phyloP scores from a whole-genome alignment of 2,888 invertebrate species.

The Epinotia brunnichana region DNA sequence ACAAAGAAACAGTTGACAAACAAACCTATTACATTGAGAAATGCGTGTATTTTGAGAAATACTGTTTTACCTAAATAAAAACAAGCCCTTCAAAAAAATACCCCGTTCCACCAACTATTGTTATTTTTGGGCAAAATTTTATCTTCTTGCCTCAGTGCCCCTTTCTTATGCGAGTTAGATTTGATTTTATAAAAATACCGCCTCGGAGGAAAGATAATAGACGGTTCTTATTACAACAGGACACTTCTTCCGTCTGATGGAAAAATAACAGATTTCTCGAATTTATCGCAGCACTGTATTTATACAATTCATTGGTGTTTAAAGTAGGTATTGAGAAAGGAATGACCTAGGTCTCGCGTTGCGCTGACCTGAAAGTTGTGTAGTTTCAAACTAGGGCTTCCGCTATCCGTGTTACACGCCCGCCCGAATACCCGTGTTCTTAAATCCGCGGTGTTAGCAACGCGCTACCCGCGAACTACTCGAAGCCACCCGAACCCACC shows the following conservation, averaged over 20 bases:
- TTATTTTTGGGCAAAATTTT: slow-evolving; percentile 12
- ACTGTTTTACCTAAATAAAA: neutral
- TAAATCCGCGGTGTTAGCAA: too few relatives aligned
- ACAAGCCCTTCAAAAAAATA: neutral
- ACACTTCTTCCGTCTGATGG: slow-evolving; percentile 21
- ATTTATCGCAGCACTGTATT: slow-evolving; percentile 6
- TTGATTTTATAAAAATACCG: slow-evolving; percentile 29
- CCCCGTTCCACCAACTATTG: neutral
- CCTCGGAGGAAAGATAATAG: slow-evolving; percentile 24
- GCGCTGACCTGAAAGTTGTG: neutral
- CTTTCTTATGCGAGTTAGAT: slow-evolving; percentile 19
- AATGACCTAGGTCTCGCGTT: neutral
- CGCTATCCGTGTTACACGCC: too few relatives aligned
- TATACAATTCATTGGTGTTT: neutral
- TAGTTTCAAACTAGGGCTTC: too few relatives aligned
- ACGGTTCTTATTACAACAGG: slow-evolving; percentile 16
- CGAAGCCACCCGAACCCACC: too few relatives aligned
- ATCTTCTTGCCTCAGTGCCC: slow-evolving; percentile 8
- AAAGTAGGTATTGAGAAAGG: neutral
- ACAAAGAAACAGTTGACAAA: neutral
- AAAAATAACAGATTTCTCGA: slow-evolving; percentile 30
- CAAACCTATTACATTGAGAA: neutral
- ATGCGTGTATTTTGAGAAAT: neutral
- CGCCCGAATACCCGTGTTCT: too few relatives aligned
- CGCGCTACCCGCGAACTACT: too few relatives aligned